These are phyloP conservation scores for Cistogaster globosa DNA, from an alignment of 2,888 invertebrate genomes.

Conservation along the genomic window DNA sequence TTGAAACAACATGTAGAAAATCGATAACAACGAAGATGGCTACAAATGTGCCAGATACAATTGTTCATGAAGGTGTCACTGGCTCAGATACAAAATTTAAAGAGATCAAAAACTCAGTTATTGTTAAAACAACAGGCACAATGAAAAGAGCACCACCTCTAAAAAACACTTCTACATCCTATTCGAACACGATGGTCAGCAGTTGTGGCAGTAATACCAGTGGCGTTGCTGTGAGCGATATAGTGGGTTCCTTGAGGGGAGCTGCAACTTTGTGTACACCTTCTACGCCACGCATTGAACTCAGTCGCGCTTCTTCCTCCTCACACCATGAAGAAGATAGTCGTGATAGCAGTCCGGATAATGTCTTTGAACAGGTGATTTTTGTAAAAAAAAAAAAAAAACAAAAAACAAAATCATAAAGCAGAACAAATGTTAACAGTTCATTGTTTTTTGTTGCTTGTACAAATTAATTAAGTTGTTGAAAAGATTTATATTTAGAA, in stretches of 20 bases:
- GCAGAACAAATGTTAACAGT: no score
- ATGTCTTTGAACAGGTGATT: conserved; percentile 89
- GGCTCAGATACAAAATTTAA: conserved; percentile 27
- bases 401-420: no score
- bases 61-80: conserved; percentile 6
- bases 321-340: conserved; percentile 91
- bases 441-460: no score
- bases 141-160: conserved; percentile 82
- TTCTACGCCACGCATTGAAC: conserved; percentile 92
- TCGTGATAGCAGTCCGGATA: conserved; percentile 92
- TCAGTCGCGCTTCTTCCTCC: conserved; percentile 94
- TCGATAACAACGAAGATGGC: conserved; percentile 69
- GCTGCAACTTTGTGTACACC: conserved; percentile 84
- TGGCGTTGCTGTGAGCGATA: conserved; percentile 76
- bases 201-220: conserved; percentile 76
- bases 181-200: conserved; percentile 60
- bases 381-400: conserved; percentile 23
- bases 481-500: no score
- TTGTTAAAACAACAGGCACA: conserved; percentile 72
- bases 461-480: no score
- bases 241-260: conserved; percentile 59
- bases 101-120: conserved; percentile 45
- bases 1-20: conserved; percentile 53
- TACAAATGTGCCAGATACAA: conserved; percentile 56
- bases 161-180: conserved; percentile 76